Evolutionary conservation across 2,797 vertebrate genomes (phyloP), one percentile per base, ranked within the genome.

Genomic region (Benthosema pterotum): DNA sequence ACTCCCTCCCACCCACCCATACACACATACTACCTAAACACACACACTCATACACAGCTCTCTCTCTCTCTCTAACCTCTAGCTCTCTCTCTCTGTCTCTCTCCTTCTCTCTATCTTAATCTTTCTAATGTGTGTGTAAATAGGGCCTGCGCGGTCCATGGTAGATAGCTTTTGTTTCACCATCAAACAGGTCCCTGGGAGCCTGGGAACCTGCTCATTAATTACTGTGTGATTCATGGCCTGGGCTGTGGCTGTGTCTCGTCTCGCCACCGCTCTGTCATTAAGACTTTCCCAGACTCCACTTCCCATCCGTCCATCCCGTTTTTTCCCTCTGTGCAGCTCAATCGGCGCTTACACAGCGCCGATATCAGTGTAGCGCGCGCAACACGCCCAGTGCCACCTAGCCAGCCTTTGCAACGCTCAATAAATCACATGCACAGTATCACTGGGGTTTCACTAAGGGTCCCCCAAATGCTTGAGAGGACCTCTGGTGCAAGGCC

Each of bases 221-320:
- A 89, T 88, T 73, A 84, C 60, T 61, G 38, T 25, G 69, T 87
- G 83, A 88, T 84, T 88, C 84, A 88, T 84, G 84, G 85, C 83
- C 85, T 67, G 61, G 77, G 72, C 80, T 86, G 32, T 38, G 32
- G 32, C 79, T 52, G 80, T 83, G 78, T 80, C 83, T 83, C 59
- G 84, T 84, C 86, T 87, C 74, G 13, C 69, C 78, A 63, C 75
- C n/a, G 60, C 64, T 82, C 86, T 84, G 82, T 89, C 83, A 87
- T 88, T 88, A 88, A 73, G 77, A 74, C 78, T 81, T 87, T 87
- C 86, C 83, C 87, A 87, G 86, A 87, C 87, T 84, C 87, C 82
- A 38, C 32, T 38, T 38, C 32, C 32, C 32, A 38, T 38, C 32
- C 32, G 8, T 38, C 82, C 83, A 81, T 84, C 71, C 58, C 46